Evolutionary conservation across 2,113 vertebrate genomes (phyloP).

Genomic region (Ophthalmolycus amberensis): DNA sequence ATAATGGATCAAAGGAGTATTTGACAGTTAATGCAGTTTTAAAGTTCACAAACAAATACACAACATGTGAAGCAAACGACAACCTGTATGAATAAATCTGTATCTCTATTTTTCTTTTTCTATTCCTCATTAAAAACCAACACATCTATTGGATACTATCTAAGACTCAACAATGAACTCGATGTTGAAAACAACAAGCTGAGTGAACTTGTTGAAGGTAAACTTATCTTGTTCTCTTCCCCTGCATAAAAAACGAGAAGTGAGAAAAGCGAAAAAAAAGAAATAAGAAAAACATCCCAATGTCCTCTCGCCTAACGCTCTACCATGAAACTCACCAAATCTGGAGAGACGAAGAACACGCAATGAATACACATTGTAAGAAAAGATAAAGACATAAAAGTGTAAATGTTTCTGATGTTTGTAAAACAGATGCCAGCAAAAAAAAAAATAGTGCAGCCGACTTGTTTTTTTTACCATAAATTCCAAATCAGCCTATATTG

Average conservation of each 20-base stretch:
- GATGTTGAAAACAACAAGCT: not conserved
- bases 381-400: not conserved
- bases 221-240: not conserved
- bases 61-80: not conserved
- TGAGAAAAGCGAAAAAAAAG: not conserved
- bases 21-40: not conserved
- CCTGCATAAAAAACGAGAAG: not conserved
- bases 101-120: not conserved
- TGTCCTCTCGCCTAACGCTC: not conserved
- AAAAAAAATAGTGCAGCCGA: not conserved
- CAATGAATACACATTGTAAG: not conserved
- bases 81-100: not conserved
- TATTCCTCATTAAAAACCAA: not conserved
- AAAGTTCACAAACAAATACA: not conserved
- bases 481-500: not conserved
- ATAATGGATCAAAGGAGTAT: not conserved
- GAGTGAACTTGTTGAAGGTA: not conserved
- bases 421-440: not conserved
- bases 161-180: not conserved
- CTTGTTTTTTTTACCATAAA: constrained; percentile 23
- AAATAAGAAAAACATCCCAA: not conserved
- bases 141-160: not conserved
- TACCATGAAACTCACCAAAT: not conserved
- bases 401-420: not conserved
- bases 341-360: constrained; percentile 3